Percentiles rank a stretch among this genome's conserved stretches.
These are phyloP conservation scores for Marisa cornuarietis DNA, from an alignment of 1,140 invertebrate genomes.

Conservation along the genomic window DNA sequence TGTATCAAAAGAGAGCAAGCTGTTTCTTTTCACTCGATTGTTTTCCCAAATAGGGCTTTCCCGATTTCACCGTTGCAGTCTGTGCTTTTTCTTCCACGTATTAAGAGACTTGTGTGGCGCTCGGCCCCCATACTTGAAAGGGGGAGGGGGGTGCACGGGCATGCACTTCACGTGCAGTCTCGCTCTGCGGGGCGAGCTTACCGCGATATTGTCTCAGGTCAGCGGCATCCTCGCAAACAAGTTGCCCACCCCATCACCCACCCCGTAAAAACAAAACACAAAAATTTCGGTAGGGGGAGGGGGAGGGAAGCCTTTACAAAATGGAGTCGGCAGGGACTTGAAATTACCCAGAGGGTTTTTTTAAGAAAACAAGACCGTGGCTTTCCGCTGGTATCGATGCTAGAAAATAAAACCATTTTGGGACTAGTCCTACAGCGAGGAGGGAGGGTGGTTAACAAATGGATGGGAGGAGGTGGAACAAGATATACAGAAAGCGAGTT, in stretches of 20 bases:
- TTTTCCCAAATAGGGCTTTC: background rate
- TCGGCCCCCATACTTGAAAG: too few species aligned
- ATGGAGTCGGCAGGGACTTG: background rate
- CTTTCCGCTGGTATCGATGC: background rate
- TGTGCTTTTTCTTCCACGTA: background rate
- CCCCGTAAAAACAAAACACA: background rate
- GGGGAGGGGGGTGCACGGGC: too few species aligned
- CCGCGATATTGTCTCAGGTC: too few species aligned
- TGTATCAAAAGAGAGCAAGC: background rate
- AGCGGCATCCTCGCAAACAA: too few species aligned
- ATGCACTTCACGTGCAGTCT: too few species aligned
- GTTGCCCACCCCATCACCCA: too few species aligned
- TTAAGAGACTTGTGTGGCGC: background rate
- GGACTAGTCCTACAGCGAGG: background rate
- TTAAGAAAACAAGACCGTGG: background rate
- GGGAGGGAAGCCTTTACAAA: background rate
- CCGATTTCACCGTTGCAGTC: too few species aligned
- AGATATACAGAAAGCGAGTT: background rate
- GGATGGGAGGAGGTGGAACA: background rate
- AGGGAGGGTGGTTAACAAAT: background rate
- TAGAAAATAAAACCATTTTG: background rate
- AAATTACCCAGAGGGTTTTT: background rate
- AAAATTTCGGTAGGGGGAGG: background rate
- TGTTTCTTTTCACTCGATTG: background rate
- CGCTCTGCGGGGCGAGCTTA: too few species aligned